These are phyloP conservation scores for Calypte anna DNA, from an alignment of 2,113 vertebrate genomes.

Conservation along the genomic window DNA sequence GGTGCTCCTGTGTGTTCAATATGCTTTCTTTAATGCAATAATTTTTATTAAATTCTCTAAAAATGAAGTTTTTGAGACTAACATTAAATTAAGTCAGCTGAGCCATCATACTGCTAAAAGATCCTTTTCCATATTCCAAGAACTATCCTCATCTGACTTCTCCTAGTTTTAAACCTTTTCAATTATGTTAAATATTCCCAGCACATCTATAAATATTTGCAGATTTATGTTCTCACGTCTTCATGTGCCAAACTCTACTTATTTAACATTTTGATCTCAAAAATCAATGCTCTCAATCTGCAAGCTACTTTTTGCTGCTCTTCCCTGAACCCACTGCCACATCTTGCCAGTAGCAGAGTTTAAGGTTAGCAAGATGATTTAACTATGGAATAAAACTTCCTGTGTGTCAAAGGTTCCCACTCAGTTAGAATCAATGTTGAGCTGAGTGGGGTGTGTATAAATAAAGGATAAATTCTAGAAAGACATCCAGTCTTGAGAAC, in stretches of 20 bases:
- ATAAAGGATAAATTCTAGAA: background rate
- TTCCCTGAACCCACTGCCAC: background rate
- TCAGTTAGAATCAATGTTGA: background rate
- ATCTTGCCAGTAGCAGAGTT: background rate
- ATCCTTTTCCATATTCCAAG: conserved; percentile 10
- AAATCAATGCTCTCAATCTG: conserved; percentile 15
- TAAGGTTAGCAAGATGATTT: conserved; percentile 1
- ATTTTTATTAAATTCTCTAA: background rate
- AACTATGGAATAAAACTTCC: background rate
- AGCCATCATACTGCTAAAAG: background rate
- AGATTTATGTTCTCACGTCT: conserved; percentile 46
- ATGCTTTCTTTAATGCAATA: background rate
- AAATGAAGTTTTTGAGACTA: background rate
- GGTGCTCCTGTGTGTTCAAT: background rate
- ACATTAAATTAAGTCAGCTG: background rate
- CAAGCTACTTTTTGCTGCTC: background rate
- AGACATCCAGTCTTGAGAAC: background rate
- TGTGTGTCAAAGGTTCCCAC: background rate
- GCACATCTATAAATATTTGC: conserved; percentile 63
- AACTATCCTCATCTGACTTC: conserved; percentile 43
- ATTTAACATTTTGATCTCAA: conserved; percentile 55
- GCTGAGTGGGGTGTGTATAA: background rate
- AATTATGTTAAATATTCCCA: conserved; percentile 59
- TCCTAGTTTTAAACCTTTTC: conserved; percentile 30
- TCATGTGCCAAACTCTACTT: conserved; percentile 5